Percentiles rank a stretch among this genome's conserved stretches.
Evolutionary conservation across 2,797 vertebrate species (phyloP).

Genomic region (Antennarius maculatus): DNA sequence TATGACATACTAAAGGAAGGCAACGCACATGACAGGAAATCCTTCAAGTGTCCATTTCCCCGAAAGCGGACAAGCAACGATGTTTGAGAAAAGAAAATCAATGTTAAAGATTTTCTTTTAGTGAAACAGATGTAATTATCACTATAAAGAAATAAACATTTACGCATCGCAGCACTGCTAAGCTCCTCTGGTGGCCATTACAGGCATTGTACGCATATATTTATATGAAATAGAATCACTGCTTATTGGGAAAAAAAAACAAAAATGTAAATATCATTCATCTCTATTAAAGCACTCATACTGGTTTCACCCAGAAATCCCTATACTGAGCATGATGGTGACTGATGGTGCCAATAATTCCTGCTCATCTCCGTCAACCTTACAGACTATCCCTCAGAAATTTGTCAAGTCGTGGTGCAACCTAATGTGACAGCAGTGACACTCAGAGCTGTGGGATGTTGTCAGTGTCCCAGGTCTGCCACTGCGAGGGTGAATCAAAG

Average conservation of each 20-base stretch:
- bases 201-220: constrained; percentile 3
- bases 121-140: no score
- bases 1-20: constrained; percentile 6
- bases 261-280: constrained; percentile 35
- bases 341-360: constrained; percentile 50
- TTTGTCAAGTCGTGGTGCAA: constrained; percentile 36
- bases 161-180: not conserved
- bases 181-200: not conserved
- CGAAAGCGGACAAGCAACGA: constrained; percentile 1
- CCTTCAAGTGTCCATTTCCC: constrained; percentile 17
- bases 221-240: constrained; percentile 6
- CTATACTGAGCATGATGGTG: constrained; percentile 31
- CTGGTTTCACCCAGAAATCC: constrained; percentile 27
- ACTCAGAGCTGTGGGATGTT: constrained; percentile 53
- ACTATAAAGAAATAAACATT: not conserved
- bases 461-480: constrained; percentile 59
- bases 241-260: constrained; percentile 6
- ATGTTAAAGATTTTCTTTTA: constrained; percentile 1
- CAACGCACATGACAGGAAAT: constrained; percentile 28
- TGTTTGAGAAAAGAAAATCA: constrained; percentile 6
- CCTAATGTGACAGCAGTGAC: constrained; percentile 68
- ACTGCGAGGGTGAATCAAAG: constrained; percentile 63
- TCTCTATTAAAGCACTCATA: constrained; percentile 7
- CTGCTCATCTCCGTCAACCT: constrained; percentile 45
- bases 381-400: constrained; percentile 42